Evolutionary conservation across 2,888 invertebrate species (phyloP).

Genomic region (Eupithecia insigniata): DNA sequence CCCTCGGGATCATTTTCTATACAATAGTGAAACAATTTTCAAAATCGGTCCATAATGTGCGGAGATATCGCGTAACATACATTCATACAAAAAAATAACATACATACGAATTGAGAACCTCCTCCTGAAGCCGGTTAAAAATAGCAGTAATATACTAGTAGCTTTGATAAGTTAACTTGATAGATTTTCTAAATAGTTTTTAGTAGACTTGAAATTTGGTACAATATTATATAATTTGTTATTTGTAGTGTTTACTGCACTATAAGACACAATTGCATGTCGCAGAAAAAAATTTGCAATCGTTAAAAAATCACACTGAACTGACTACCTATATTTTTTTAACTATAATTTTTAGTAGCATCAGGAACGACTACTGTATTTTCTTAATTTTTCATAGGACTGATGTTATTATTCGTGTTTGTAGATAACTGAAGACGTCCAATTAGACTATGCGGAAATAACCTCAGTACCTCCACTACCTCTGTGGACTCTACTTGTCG

Average conservation of each 20-base stretch:
- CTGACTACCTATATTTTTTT: neutral
- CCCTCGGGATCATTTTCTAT: too few relatives aligned
- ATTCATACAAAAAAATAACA: too few relatives aligned
- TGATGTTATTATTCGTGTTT: constrained; percentile 17
- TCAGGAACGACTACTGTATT: neutral
- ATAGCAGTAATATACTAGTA: neutral
- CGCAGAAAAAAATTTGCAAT: neutral
- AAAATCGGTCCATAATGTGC: too few relatives aligned
- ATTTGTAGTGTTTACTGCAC: neutral
- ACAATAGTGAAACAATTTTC: too few relatives aligned
- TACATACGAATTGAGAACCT: too few relatives aligned
- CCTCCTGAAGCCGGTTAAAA: too few relatives aligned
- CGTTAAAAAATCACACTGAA: neutral
- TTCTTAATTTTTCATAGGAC: neutral
- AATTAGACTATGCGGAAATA: constrained; percentile 96
- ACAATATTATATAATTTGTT: neutral
- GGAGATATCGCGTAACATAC: too few relatives aligned
- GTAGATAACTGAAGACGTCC: constrained; percentile 92
- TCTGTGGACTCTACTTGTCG: constrained; percentile 96
- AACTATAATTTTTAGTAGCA: neutral
- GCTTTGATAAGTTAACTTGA: neutral
- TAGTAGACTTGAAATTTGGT: neutral
- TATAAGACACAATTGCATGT: constrained; percentile 1
- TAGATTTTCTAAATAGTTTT: neutral
- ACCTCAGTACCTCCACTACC: constrained; percentile 99